Conservation (phyloP, 2,797 vertebrate genomes). For the Menidia menidia region DNA sequence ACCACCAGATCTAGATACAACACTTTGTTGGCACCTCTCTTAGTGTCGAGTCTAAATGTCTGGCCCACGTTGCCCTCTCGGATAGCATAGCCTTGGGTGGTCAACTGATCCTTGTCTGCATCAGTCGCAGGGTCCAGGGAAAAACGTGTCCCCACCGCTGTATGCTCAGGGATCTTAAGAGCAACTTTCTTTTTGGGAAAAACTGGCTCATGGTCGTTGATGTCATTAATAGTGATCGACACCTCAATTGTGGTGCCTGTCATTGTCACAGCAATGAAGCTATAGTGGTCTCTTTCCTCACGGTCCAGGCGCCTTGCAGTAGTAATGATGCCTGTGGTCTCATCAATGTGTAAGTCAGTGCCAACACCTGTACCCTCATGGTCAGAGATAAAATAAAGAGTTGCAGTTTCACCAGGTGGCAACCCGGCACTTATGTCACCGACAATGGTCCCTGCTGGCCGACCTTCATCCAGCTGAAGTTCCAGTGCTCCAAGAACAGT, state of each 20-base stretch:
- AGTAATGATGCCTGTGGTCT: constrained; percentile 93
- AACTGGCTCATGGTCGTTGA: constrained; percentile 92
- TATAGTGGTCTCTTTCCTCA: constrained; percentile 91
- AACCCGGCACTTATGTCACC: constrained; percentile 96
- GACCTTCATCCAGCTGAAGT: constrained; percentile 95
- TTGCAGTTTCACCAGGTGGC: constrained; percentile 85
- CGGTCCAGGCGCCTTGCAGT: constrained; percentile 91
- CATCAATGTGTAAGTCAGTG: constrained; percentile 92
- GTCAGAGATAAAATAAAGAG: constrained; percentile 96
- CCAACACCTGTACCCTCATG: constrained; percentile 91
- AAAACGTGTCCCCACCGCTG: constrained; percentile 90
- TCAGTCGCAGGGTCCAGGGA: constrained; percentile 93
- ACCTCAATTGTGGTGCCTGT: constrained; percentile 92
- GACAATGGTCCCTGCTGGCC: constrained; percentile 92
- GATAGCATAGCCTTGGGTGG: constrained; percentile 92
- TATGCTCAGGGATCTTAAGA: constrained; percentile 93
- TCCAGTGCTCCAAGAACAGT: constrained; percentile 85
- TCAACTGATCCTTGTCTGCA: constrained; percentile 89
- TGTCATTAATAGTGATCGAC: constrained; percentile 91
- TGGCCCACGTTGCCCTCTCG: constrained; percentile 91
- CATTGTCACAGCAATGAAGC: constrained; percentile 95
- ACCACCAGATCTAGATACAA: constrained; percentile 92
- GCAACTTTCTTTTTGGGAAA: constrained; percentile 85
- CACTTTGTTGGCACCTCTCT: constrained; percentile 87
- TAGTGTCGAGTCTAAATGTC: constrained; percentile 91